phyloP scores from a whole-genome alignment of 2,797 vertebrate species.

The Artibeus lituratus region DNA sequence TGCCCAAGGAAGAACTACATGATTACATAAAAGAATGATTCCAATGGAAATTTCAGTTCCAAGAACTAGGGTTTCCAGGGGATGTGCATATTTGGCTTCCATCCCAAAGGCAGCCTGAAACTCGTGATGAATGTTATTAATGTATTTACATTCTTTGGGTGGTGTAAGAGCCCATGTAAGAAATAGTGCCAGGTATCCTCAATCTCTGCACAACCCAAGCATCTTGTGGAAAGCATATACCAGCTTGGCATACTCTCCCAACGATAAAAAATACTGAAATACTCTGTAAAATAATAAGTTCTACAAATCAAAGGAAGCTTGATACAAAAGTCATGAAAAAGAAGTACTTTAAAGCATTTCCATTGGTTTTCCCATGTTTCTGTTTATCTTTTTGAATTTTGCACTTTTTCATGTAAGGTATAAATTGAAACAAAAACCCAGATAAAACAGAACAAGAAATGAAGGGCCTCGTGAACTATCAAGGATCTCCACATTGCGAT shows the following conservation, averaged over 20 bases:
- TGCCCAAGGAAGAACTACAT: constrained; percentile 91
- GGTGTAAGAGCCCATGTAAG: constrained; percentile 93
- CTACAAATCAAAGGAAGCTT: constrained; percentile 96
- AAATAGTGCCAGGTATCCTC: constrained; percentile 95
- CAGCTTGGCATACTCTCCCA: constrained; percentile 97
- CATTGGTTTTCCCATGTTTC: constrained; percentile 96
- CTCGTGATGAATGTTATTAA: constrained; percentile 98
- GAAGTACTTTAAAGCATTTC: constrained; percentile 94
- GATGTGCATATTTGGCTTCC: constrained; percentile 97
- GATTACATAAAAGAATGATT: constrained; percentile 95
- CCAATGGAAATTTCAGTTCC: constrained; percentile 97
- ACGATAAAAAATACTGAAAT: constrained; percentile 92
- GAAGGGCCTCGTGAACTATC: constrained; percentile 92
- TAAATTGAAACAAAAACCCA: constrained; percentile 95
- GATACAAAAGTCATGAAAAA: constrained; percentile 97
- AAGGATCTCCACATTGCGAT: constrained; percentile 98
- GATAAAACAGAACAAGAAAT: constrained; percentile 93
- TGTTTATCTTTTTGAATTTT: constrained; percentile 97
- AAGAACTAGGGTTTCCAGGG: constrained; percentile 94
- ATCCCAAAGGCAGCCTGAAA: constrained; percentile 95
- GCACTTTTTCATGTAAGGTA: constrained; percentile 96
- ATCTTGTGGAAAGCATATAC: constrained; percentile 88
- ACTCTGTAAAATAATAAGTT: constrained; percentile 96
- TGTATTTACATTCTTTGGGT: constrained; percentile 95
- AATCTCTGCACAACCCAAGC: constrained; percentile 93